These are phyloP conservation scores for Pipistrellus pygmaeus DNA, from an alignment of 2,797 vertebrate species.

Conservation along the genomic window DNA sequence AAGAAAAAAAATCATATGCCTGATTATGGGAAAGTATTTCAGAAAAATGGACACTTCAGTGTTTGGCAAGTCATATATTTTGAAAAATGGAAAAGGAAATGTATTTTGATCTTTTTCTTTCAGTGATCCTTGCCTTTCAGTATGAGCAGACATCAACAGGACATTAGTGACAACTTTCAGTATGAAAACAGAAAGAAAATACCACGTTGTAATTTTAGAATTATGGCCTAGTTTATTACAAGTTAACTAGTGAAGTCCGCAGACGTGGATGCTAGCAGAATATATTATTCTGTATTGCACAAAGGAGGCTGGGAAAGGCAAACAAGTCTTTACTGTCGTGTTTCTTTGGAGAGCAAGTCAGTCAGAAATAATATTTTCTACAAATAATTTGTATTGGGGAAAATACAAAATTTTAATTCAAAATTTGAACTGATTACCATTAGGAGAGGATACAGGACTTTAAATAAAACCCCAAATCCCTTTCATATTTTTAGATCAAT, in stretches of 20 bases:
- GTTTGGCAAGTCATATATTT: neutral
- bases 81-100: conserved; percentile 25
- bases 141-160: neutral
- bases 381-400: neutral
- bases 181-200: neutral
- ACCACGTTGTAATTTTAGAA: conserved; percentile 21
- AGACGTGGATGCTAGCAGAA: neutral
- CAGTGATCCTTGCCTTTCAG: neutral
- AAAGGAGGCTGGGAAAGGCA: neutral
- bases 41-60: neutral
- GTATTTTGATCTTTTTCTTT: neutral
- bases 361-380: conserved; percentile 30
- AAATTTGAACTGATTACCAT: neutral
- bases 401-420: conserved; percentile 27
- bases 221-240: neutral
- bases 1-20: conserved; percentile 22
- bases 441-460: neutral
- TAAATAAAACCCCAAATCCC: neutral
- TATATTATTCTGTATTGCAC: conserved; percentile 7
- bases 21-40: conserved; percentile 18
- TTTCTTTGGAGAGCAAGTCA: conserved; percentile 8
- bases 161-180: neutral
- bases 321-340: neutral
- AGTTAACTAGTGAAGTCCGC: neutral
- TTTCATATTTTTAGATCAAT: neutral